phyloP scores from a whole-genome alignment of 1,140 invertebrate species.

The Drosophila pandora region DNA sequence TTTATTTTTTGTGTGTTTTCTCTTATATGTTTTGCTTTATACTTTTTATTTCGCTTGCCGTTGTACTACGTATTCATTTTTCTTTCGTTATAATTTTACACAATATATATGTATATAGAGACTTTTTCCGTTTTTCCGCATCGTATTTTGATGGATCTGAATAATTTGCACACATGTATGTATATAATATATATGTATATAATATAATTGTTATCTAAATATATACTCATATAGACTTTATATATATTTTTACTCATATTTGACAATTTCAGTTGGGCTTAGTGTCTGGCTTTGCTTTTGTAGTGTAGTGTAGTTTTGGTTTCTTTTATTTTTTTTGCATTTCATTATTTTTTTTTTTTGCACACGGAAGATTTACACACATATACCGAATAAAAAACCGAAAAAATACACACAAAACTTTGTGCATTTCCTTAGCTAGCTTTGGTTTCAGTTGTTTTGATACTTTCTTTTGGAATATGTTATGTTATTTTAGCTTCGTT shows the following conservation, averaged over 20 bases:
- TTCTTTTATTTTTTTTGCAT: conserved; percentile 12
- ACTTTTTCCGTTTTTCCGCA: conserved; percentile 43
- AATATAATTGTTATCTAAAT: conserved; percentile 80
- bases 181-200: conserved; percentile 63
- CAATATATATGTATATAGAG: conserved; percentile 69
- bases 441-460: conserved; percentile 64
- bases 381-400: conserved; percentile 61
- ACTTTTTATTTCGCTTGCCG: conserved; percentile 77
- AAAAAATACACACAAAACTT: conserved; percentile 75
- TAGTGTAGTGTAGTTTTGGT: conserved; percentile 67
- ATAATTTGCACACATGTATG: conserved; percentile 80
- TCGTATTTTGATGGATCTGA: conserved; percentile 69
- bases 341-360: conserved; percentile 44
- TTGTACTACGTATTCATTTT: conserved; percentile 78
- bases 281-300: conserved; percentile 76
- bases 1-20: conserved; percentile 2
- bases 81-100: conserved; percentile 74
- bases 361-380: conserved; percentile 78
- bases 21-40: conserved; percentile 72
- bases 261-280: conserved; percentile 82
- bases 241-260: conserved; percentile 64
- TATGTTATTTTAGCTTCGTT: conserved; percentile 47
- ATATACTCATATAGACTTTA: conserved; percentile 75
- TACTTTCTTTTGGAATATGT: conserved; percentile 58
- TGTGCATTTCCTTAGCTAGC: conserved; percentile 47